A percentile compares a stretch with the other conserved stretches of the same genome.
Evolutionary conservation across 2,888 invertebrate genomes (phyloP).

Genomic region (Nemapogon koenigi): DNA sequence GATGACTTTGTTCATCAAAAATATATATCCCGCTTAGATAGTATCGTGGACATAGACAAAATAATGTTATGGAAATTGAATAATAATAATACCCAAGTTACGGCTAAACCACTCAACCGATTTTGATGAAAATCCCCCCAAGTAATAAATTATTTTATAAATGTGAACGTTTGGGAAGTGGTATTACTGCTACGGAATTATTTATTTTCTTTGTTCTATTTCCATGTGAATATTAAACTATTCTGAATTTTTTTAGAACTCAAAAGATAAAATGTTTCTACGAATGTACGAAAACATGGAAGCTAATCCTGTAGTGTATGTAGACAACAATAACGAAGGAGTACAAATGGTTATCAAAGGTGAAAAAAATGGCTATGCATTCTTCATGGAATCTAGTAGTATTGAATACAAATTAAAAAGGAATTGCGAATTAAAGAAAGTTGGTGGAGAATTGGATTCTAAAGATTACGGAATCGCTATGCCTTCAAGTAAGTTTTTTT

Average conservation of each 20-base stretch:
- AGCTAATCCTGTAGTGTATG: slow-evolving; percentile 78
- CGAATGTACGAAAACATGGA: slow-evolving; percentile 92
- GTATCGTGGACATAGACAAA: too few species aligned
- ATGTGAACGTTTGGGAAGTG: too few species aligned
- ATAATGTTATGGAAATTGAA: too few species aligned
- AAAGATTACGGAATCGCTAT: slow-evolving; percentile 86
- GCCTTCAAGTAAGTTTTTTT: slow-evolving; percentile 80
- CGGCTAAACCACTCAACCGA: too few species aligned
- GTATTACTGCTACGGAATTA: too few species aligned
- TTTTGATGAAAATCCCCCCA: too few species aligned
- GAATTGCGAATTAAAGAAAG: slow-evolving; percentile 80
- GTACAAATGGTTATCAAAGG: slow-evolving; percentile 72
- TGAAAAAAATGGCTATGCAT: slow-evolving; percentile 77
- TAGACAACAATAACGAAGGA: slow-evolving; percentile 81
- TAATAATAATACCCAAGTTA: too few species aligned
- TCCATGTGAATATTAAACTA: too few species aligned
- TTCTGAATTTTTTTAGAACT: slow-evolving; percentile 65
- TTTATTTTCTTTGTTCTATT: too few species aligned
- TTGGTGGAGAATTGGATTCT: slow-evolving; percentile 83
- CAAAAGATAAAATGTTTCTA: slow-evolving; percentile 84
- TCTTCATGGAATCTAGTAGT: slow-evolving; percentile 94
- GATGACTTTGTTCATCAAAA: too few species aligned
- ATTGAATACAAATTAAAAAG: slow-evolving; percentile 89
- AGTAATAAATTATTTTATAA: too few species aligned
- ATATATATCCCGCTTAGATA: too few species aligned